Evolutionary conservation across 2,113 vertebrate genomes (phyloP).

Genomic region (Scomber colias): DNA sequence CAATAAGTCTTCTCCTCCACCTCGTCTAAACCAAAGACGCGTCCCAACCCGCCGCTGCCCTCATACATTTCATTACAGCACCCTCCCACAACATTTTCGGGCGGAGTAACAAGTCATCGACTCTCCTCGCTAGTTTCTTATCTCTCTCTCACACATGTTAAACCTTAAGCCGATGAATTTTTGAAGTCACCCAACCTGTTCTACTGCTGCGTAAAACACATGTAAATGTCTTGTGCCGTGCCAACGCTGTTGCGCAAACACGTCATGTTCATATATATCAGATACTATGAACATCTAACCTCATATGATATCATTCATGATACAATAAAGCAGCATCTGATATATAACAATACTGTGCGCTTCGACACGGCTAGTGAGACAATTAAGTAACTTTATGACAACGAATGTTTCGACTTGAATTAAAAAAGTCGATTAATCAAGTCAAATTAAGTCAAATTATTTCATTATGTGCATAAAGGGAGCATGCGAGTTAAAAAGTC

Average conservation of each 20-base stretch:
- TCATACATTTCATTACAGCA: constrained; percentile 29
- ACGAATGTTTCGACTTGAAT: too few species aligned
- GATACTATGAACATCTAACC: background rate
- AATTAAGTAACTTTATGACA: too few species aligned
- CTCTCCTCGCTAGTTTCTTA: constrained; percentile 21
- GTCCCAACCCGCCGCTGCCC: constrained; percentile 62
- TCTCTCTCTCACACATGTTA: constrained; percentile 3
- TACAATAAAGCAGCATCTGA: background rate
- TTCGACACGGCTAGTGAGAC: too few species aligned
- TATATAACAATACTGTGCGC: too few species aligned
- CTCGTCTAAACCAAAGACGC: constrained; percentile 54
- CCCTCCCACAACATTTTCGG: constrained; percentile 71
- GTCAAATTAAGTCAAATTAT: background rate
- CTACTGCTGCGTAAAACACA: constrained; percentile 29
- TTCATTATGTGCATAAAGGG: background rate
- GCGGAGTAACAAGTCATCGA: constrained; percentile 62
- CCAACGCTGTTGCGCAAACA: constrained; percentile 20
- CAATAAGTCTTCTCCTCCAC: constrained; percentile 7
- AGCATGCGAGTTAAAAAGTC: too few species aligned
- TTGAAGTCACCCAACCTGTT: constrained; percentile 42
- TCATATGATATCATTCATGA: background rate
- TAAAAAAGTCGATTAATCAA: too few species aligned
- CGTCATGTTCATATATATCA: too few species aligned
- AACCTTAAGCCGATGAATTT: background rate
- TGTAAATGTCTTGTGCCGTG: accelerated